Conservation (phyloP, 2,888 invertebrate genomes). For the Cheilosia soror region DNA sequence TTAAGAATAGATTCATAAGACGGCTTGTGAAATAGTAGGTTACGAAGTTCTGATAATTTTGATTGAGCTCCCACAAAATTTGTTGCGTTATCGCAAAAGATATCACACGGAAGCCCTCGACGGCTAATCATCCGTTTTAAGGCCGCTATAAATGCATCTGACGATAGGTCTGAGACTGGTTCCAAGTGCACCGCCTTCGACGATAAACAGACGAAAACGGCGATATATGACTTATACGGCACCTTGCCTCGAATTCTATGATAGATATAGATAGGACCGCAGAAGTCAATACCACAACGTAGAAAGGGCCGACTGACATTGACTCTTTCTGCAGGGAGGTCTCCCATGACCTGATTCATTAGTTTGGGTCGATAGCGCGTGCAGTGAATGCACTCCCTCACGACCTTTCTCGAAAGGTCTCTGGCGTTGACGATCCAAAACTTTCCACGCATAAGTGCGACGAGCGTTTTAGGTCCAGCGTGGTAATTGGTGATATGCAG, state of each 20-base stretch:
- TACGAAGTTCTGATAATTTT: not conserved
- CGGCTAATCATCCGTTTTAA: too few relatives aligned
- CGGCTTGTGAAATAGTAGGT: not conserved
- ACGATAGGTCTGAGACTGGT: slow-evolving; percentile 26
- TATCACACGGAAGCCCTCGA: too few relatives aligned
- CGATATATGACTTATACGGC: not conserved
- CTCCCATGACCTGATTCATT: not conserved
- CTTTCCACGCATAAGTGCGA: too few relatives aligned
- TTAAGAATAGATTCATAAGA: not conserved
- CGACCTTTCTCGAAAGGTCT: too few relatives aligned
- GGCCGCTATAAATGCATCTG: slow-evolving; percentile 22
- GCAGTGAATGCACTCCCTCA: not conserved
- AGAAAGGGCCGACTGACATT: too few relatives aligned
- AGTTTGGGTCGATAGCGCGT: not conserved
- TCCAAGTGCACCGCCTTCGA: slow-evolving; percentile 33
- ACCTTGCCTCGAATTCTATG: slow-evolving; percentile 29
- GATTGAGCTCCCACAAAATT: too few relatives aligned
- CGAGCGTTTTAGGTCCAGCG: slow-evolving; percentile 22
- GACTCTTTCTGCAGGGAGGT: not conserved
- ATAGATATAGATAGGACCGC: slow-evolving; percentile 25
- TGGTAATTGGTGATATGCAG: slow-evolving; percentile 34
- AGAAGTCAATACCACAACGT: slow-evolving; percentile 47
- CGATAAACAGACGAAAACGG: slow-evolving; percentile 13
- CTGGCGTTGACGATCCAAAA: too few relatives aligned
- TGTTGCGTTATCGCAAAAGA: too few relatives aligned